Evolutionary conservation across 2,888 invertebrate species (phyloP).

Genomic region (Xanthia icteritia): DNA sequence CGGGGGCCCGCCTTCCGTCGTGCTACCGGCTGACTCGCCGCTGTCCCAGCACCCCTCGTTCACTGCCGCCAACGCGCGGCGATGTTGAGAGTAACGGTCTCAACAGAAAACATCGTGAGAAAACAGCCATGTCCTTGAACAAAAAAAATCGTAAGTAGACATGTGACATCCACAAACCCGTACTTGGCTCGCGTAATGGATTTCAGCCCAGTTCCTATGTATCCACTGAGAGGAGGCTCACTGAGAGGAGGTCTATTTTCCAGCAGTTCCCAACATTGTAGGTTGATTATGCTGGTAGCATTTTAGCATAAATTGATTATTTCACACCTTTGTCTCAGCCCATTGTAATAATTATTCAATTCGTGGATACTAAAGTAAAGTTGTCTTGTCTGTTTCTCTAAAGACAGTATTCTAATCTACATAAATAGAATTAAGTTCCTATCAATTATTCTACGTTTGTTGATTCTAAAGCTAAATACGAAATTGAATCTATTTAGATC

Average conservation of each 20-base stretch:
- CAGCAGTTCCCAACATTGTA: neutral
- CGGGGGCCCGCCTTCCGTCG: too few relatives aligned
- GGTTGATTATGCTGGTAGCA: neutral
- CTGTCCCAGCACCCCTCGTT: too few relatives aligned
- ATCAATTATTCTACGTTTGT: conserved; percentile 22
- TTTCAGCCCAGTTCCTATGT: too few relatives aligned
- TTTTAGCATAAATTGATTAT: neutral
- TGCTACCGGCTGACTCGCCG: too few relatives aligned
- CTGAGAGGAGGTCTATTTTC: neutral
- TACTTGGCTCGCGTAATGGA: too few relatives aligned
- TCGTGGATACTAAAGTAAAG: neutral
- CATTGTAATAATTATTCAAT: neutral
- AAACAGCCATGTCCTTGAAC: neutral
- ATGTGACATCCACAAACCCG: neutral
- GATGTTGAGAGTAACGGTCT: too few relatives aligned
- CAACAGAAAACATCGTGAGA: neutral
- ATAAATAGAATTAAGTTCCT: neutral
- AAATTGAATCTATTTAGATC: conserved; percentile 22
- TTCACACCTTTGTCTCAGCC: neutral
- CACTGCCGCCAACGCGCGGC: too few relatives aligned
- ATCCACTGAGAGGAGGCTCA: too few relatives aligned
- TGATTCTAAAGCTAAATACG: neutral
- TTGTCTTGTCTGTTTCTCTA: neutral
- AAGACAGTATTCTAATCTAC: neutral
- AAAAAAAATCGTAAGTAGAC: neutral